Evolutionary conservation across 2,797 vertebrate genomes (phyloP), one percentile per base, ranked within the genome.

Genomic region (Protonibea diacanthus): DNA sequence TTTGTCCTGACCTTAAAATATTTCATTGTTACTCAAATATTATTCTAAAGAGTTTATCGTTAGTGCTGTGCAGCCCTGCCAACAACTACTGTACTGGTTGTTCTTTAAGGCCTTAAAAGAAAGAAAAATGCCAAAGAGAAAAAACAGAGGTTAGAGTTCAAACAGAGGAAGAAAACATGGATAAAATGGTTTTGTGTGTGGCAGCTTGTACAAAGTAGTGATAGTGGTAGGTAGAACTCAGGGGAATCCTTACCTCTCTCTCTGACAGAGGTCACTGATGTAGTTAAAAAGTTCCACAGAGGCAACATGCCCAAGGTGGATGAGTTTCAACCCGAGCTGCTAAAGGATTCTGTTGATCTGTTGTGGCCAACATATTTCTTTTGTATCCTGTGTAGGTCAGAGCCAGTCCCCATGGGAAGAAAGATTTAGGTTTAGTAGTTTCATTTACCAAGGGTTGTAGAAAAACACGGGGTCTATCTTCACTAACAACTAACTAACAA

Each of bases 261-360:
- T 21, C 29, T 56, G 33, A 45, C 44, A 58, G 29, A 63, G 57
- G n/a, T 77, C 74, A 59, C 45, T 53, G 45, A 63, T 69, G 49
- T 52, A 47, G 69, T 63, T 60, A 40, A 68, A 71, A 60, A n/a
- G 21, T 48, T 48, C 55, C 44, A 55, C 38, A 48, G 61, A 71
- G 57, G 42, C 27, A 60, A 21, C 15, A 49, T 58, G 49, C 49
- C 56, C 63, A 45, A 62, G 38, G 23, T 64, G 53, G 12, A 52
- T 20, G 27, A 40, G 21, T 48, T 25, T 63, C 23, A 27, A 23
- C 33, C 6, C 20, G 11, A 44, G 17, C 18, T 17, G 38, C 33
- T 49, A 11, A 40, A 17, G 71, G 17, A 27, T 25, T 38, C 10
- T 49, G 42, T 42, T 0, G 1, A 38, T 58, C 17, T 60, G 20